phyloP scores from a whole-genome alignment of 2,113 vertebrate genomes.

The Vimba vimba region DNA sequence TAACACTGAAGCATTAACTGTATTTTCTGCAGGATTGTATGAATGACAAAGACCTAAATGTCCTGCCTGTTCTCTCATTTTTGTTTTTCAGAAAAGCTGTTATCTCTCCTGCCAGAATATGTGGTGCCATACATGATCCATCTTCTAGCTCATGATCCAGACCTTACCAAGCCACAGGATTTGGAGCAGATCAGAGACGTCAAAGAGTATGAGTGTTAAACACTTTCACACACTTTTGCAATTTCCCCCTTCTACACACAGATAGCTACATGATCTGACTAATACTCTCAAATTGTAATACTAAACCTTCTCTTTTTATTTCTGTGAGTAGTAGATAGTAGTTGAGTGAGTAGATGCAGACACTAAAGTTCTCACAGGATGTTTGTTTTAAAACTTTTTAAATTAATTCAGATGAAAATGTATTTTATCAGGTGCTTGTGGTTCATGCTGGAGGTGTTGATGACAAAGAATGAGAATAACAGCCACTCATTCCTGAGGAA shows the following conservation, averaged over 20 bases:
- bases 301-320: not conserved
- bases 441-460: conserved; percentile 99
- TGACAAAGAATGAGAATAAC: conserved; percentile 99
- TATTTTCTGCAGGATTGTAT: not conserved
- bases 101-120: conserved; percentile 95
- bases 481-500: conserved; percentile 98
- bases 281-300: not conserved
- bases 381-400: not conserved
- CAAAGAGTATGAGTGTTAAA: conserved; percentile 89
- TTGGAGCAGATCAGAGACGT: conserved; percentile 96
- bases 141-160: conserved; percentile 95
- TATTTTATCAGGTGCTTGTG: conserved; percentile 85
- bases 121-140: conserved; percentile 99
- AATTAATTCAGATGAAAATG: not conserved
- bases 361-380: not conserved
- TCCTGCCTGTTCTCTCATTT: not conserved
- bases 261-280: not conserved
- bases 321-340: not conserved
- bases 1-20: not conserved
- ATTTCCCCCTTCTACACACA: not conserved
- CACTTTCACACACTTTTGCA: not conserved
- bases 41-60: not conserved
- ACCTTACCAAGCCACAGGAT: conserved; percentile 98
- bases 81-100: conserved; percentile 85
- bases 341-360: not conserved